Evolutionary conservation across 2,797 vertebrate species (phyloP), one percentile per base, ranked within the genome.

Genomic region (Gymnopithys bicolor): DNA sequence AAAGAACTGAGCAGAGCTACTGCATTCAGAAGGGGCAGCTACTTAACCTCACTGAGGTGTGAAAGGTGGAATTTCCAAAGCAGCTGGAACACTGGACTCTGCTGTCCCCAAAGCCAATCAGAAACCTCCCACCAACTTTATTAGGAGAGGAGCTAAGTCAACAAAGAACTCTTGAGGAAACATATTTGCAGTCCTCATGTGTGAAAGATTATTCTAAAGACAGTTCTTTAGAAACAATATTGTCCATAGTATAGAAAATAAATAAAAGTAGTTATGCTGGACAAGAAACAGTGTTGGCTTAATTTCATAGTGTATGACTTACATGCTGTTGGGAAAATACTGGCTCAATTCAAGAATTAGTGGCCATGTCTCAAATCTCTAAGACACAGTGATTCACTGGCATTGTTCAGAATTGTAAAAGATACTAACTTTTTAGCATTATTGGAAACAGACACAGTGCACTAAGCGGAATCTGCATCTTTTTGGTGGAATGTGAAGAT

Each of bases 1-100:
- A 69, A 30, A 84, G 84, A 77, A 13, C 41, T 0, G 35, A 82
- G 70, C 9, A 33, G 81, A 66, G 70, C 51, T 69, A 66, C 53
- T 19, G 39, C 39, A 9, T 55, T 87, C 51, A 56, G 55, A 89
- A 87, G 78, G 89, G 87, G 75, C 83, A 86, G 66, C 53, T 86
- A 75, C 90, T 93, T 19, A 71, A 86, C 58, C 73, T 75, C 58
- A 35, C 0, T 15, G 71, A 70, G 22, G 75, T 71, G 70, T 33
- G 81, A 84, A 76, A 71, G 78, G 30, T 77, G 87, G 89, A 93
- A 90, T 94, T 95, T 89, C 91, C 90, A 77, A 15, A 68, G 67
- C 7, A 58, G 7, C 41, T 81, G 79, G 13, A 68, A 71, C 53
- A 60, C 52, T 58, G 64, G 73, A 75, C 16, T 33, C 43, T 14